Evolutionary conservation across 1,140 invertebrate species (phyloP).

Genomic region (Drosophila insularis): DNA sequence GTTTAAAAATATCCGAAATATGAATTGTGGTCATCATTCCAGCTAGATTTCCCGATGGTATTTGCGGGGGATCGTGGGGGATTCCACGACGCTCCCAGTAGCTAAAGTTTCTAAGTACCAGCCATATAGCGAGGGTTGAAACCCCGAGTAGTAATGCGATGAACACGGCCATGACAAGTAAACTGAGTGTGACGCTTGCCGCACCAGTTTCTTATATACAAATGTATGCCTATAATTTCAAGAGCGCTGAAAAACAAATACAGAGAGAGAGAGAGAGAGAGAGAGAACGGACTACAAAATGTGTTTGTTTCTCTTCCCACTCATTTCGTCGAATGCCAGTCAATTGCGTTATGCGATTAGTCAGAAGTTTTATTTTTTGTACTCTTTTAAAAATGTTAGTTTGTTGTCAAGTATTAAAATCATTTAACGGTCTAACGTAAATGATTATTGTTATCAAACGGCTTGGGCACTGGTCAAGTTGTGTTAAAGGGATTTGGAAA

Average conservation of each 20-base stretch:
- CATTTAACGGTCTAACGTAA: too few species aligned
- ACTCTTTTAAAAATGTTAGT: background rate
- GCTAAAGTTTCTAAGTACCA: slow-evolving; percentile 28
- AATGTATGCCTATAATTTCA: too few species aligned
- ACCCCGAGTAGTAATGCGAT: slow-evolving; percentile 18
- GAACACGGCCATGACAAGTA: slow-evolving; percentile 22
- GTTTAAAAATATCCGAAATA: slow-evolving; percentile 15
- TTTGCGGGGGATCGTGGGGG: slow-evolving; percentile 67
- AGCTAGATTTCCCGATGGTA: slow-evolving; percentile 64
- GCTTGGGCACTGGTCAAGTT: too few species aligned
- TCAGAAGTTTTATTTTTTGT: background rate
- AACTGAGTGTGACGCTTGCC: slow-evolving; percentile 1
- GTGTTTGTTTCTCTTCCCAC: background rate
- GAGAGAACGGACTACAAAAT: too few species aligned
- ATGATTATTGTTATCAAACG: too few species aligned
- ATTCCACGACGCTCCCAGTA: slow-evolving; percentile 82
- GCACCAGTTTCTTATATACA: too few species aligned
- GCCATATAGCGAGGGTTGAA: slow-evolving; percentile 30
- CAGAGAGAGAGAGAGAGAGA: too few species aligned
- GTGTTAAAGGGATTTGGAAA: too few species aligned
- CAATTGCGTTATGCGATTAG: background rate
- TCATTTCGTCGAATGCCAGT: background rate
- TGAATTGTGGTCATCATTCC: slow-evolving; percentile 35
- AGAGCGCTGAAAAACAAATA: too few species aligned
- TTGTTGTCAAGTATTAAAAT: too few species aligned